Conservation (phyloP, 2,797 vertebrate species). For the Potorous gilbertii region DNA sequence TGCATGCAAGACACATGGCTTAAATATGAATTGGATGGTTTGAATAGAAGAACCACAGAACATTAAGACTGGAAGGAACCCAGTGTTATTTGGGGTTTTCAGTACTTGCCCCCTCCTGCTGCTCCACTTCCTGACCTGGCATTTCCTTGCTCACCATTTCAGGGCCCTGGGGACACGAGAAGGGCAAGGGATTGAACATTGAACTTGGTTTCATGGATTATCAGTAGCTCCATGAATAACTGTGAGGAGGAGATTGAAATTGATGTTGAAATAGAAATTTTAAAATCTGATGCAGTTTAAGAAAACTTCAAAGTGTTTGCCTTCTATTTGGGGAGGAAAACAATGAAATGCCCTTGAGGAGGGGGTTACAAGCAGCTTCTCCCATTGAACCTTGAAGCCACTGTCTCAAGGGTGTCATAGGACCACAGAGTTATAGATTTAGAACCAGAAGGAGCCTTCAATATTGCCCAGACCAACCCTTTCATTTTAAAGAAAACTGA, state of each 20-base stretch:
- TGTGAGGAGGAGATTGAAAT: neutral
- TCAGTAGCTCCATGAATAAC: neutral
- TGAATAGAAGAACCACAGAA: neutral
- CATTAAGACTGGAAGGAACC: neutral
- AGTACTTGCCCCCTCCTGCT: neutral
- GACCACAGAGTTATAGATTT: neutral
- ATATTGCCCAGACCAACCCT: neutral
- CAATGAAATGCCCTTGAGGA: neutral
- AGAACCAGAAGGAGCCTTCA: neutral
- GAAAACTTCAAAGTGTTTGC: neutral
- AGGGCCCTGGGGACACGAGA: neutral
- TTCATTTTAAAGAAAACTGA: neutral
- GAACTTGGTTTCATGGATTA: neutral
- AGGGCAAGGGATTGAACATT: neutral
- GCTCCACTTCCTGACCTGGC: neutral
- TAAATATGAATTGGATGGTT: neutral
- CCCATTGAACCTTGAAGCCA: neutral
- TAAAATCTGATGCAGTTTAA: neutral
- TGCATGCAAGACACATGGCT: neutral
- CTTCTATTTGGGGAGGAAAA: neutral
- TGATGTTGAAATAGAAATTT: neutral
- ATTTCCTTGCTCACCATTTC: neutral
- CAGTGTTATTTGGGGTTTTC: neutral
- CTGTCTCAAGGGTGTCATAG: neutral
- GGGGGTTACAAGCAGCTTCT: neutral